Evolutionary conservation across 2,888 invertebrate genomes (phyloP), one percentile per base, ranked within the genome.

Genomic region (Habrosyne pyritoides): DNA sequence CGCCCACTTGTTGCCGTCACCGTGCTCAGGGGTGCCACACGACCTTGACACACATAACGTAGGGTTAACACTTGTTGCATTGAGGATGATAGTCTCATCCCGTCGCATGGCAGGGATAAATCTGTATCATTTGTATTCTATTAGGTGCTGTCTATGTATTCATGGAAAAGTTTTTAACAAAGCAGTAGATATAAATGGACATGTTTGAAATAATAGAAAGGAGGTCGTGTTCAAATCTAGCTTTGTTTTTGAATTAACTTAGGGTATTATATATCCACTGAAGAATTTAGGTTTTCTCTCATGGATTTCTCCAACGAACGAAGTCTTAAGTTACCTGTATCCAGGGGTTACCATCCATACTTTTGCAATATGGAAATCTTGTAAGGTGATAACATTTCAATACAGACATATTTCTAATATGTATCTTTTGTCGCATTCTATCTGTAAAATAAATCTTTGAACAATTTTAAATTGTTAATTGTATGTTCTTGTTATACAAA

Each of bases 61-160:
- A 49, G 61, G 61, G 57, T 50, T 53, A 56, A 49, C 55, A 69
- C 69, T 67, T 70, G 69, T 68, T 70, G 69, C 47, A 30, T 47
- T 6, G 54, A 36, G 52, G 51, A 52, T 54, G 28, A 26, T 42
- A 8, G 36, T 42, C 42, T 42, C 42, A 42, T 42, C 42, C 42
- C 42, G 42, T 18, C 42, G 42, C n/a, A 33, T 33, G 47, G 47
- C 21, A 7, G 14, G n/a, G 28, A 56, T 30, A 53, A 49, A 18
- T 12, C 10, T 33, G 5, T 33, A 26, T 8, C 24, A 49, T 49
- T 49, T 49, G 42, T 42, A 42, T 6, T 42, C 18, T 18, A 42
- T 42, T 42, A 42, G 42, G 18, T 42, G 18, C 14, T 42, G 1
- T 42, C 42, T 42, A 42, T 42, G 42, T 42, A 8, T 42, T 8